Evolutionary conservation across 2,113 vertebrate species (phyloP), one percentile per base, ranked within the genome.

Genomic region (Lepidothrix coronata): DNA sequence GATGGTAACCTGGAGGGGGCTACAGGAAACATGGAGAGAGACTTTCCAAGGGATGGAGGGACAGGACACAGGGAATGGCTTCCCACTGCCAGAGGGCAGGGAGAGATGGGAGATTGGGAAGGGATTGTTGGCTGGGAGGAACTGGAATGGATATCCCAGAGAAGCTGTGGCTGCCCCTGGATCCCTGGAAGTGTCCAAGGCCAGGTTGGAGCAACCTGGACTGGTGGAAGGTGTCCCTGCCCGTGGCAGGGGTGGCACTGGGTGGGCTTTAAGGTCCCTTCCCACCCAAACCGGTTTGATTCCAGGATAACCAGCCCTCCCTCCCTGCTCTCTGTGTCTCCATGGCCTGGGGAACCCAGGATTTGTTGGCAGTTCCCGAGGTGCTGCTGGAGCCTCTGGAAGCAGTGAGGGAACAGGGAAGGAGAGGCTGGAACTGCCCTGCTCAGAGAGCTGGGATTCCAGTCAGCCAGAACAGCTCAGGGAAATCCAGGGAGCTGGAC

Each of bases 381-480:
- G 16, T 25, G 62, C 58, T 87, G 54, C 73, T 37, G 58, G n/a
- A 52, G 83, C 81, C 41, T 67, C 91, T 68, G 14, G 9, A 10
- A 23, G 41, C 43, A 58, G 12, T 58, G 58, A 81, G 95, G 86
- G 39, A 41, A 41, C 54, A n/a, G 21, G 70, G 82, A 92, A 71
- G 43, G 67, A 48, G 55, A 48, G 43, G 8, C 46, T 79, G 48
- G 43, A 70, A 58, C 44, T 49, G n/a, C 58, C 7, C 35, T 92
- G 28, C 74, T 84, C 83, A 49, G 68, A 72, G 51, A 71, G n/a
- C 57, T 33, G 71, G 44, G 80, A 63, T 83, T 93, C 77, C 76
- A 37, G 41, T 72, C n/a, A 78, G 35, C 30, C 48, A 12, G 67
- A 43, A 35, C 24, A 3, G 14, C 67, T 93, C 28, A 21, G 72